These are phyloP conservation scores for Bradypodion pumilum DNA, from an alignment of 2,797 vertebrate genomes.

Conservation along the genomic window DNA sequence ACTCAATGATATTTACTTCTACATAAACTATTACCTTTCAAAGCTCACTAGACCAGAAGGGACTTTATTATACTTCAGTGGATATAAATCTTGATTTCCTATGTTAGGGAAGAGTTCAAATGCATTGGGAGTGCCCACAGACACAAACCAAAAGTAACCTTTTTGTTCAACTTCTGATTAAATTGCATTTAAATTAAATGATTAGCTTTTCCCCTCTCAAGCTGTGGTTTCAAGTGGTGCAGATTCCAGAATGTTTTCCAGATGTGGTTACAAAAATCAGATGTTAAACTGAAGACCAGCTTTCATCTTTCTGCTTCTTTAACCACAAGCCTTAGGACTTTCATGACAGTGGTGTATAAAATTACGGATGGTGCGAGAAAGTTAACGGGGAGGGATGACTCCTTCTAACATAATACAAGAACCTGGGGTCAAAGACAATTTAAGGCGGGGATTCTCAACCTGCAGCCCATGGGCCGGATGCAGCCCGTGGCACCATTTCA, in stretches of 20 bases:
- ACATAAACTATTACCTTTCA: not conserved
- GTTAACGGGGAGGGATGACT: not conserved
- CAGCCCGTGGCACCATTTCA: no score
- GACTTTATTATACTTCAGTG: not conserved
- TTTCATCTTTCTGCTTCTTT: slow-evolving; percentile 23
- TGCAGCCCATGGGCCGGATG: no score
- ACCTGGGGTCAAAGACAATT: not conserved
- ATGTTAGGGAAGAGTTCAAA: not conserved
- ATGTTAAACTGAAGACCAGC: slow-evolving; percentile 23
- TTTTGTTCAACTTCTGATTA: not conserved
- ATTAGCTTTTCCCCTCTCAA: not conserved
- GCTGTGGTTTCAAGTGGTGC: not conserved
- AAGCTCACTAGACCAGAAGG: not conserved
- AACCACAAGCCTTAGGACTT: slow-evolving; percentile 22
- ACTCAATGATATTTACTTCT: no score
- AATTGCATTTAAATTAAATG: not conserved
- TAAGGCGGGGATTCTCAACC: no score
- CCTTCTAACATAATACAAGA: not conserved
- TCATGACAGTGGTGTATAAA: not conserved
- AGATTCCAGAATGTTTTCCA: slow-evolving; percentile 6
- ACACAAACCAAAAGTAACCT: slow-evolving; percentile 33
- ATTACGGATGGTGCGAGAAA: not conserved
- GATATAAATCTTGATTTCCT: not conserved
- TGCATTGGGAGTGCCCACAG: not conserved
- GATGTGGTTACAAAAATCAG: slow-evolving; percentile 28